These are phyloP conservation scores for Diaprepes abbreviatus DNA, from an alignment of 2,888 invertebrate species.

Conservation along the genomic window DNA sequence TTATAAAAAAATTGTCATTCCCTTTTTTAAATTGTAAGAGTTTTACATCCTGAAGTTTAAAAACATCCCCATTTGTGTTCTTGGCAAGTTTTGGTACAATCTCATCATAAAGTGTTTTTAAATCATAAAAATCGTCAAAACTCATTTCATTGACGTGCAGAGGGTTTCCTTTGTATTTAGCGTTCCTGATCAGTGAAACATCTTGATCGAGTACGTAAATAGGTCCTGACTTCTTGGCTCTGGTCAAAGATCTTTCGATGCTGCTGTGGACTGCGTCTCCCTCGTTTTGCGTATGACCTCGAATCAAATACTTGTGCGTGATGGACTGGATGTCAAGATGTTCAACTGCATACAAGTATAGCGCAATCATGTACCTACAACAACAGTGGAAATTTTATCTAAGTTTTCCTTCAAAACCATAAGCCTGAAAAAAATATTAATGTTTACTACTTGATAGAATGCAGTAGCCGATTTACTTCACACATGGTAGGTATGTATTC, in stretches of 20 bases:
- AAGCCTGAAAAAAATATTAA: neutral
- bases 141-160: slow-evolving; percentile 36
- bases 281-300: slow-evolving; percentile 46
- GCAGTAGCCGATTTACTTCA: too few species aligned
- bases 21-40: slow-evolving; percentile 33
- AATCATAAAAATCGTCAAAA: slow-evolving; percentile 35
- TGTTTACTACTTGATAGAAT: neutral
- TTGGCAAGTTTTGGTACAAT: slow-evolving; percentile 24
- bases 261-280: slow-evolving; percentile 39
- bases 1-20: slow-evolving; percentile 27
- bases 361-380: slow-evolving; percentile 35
- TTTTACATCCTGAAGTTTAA: slow-evolving; percentile 27
- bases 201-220: slow-evolving; percentile 41
- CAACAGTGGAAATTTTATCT: neutral
- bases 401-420: neutral
- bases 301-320: slow-evolving; percentile 43
- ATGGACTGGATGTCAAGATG: slow-evolving; percentile 32
- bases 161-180: slow-evolving; percentile 38
- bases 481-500: neutral
- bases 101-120: slow-evolving; percentile 32
- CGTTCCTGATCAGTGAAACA: slow-evolving; percentile 29
- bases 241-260: slow-evolving; percentile 31
- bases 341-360: slow-evolving; percentile 35
- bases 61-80: slow-evolving; percentile 22
- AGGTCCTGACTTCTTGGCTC: slow-evolving; percentile 32